phyloP scores from a whole-genome alignment of 2,113 vertebrate species.

The Zingel zingel region DNA sequence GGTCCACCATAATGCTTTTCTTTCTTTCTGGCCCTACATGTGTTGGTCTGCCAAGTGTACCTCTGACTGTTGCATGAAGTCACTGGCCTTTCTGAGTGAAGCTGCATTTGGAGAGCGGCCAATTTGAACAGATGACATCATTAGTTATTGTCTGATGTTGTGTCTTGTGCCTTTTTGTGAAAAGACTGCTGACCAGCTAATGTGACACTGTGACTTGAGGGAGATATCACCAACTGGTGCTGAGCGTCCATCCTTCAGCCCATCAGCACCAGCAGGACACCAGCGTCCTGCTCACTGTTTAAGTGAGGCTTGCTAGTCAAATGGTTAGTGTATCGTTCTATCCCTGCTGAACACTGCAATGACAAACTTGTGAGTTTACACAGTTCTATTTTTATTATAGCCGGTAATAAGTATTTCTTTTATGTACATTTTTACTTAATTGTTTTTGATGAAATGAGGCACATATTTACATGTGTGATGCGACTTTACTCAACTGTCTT shows the following conservation, averaged over 20 bases:
- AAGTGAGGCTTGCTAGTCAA: not conserved
- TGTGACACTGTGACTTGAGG: slow-evolving; percentile 14
- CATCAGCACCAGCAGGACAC: not conserved
- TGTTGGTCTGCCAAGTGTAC: slow-evolving; percentile 1
- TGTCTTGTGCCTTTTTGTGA: slow-evolving; percentile 26
- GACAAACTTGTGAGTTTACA: not conserved
- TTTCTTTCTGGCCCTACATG: slow-evolving; percentile 29
- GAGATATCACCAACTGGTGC: slow-evolving; percentile 50
- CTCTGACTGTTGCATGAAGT: slow-evolving; percentile 48
- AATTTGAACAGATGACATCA: slow-evolving; percentile 59
- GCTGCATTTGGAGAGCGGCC: slow-evolving; percentile 41
- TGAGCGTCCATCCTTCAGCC: slow-evolving; percentile 3
- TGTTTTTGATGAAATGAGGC: not conserved
- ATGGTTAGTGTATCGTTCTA: not conserved
- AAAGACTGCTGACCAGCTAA: slow-evolving; percentile 31
- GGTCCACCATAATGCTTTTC: slow-evolving; percentile 22
- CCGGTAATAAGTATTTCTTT: not conserved
- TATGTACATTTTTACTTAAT: not conserved
- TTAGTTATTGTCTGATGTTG: slow-evolving; percentile 28
- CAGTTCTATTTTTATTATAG: not conserved
- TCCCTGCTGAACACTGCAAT: not conserved
- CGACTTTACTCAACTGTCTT: not conserved
- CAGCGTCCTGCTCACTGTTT: not conserved
- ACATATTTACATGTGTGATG: not conserved
- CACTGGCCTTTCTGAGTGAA: slow-evolving; percentile 39